A percentile compares a stretch with the other conserved stretches of the same genome.
Conservation (phyloP, 2,888 invertebrate genomes). For the Macrophya alboannulata region DNA sequence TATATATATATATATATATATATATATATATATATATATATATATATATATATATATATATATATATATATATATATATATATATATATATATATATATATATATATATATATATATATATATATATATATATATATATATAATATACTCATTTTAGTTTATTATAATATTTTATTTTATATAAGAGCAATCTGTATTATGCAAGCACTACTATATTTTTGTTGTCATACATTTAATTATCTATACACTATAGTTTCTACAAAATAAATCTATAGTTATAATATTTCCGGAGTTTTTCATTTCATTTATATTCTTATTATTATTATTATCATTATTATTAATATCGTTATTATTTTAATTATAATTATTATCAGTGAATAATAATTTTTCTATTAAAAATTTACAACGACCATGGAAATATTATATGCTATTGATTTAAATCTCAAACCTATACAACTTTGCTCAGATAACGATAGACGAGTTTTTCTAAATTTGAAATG, state of each 20-base stretch:
- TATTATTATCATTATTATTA: constrained; percentile 13
- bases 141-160: constrained; percentile 52
- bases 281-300: constrained; percentile 53
- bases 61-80: too few species aligned
- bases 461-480: constrained; percentile 57
- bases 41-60: too few species aligned
- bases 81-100: too few species aligned
- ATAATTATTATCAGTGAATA: constrained; percentile 18
- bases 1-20: background rate
- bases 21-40: constrained; percentile 20
- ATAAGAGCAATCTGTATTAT: constrained; percentile 53
- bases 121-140: background rate
- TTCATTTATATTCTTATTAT: background rate
- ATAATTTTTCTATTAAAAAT: background rate
- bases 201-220: constrained; percentile 50
- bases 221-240: constrained; percentile 48
- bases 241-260: constrained; percentile 42
- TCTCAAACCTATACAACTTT: constrained; percentile 51
- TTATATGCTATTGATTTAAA: constrained; percentile 44
- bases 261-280: constrained; percentile 52
- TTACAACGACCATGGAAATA: background rate
- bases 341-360: constrained; percentile 22
- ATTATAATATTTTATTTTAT: constrained; percentile 51
- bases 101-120: background rate
- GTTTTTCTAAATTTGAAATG: constrained; percentile 44